Evolutionary conservation across 92 coral and sea anemone genomes (phyloP).

Genomic region (Desmophyllum pertusum): DNA sequence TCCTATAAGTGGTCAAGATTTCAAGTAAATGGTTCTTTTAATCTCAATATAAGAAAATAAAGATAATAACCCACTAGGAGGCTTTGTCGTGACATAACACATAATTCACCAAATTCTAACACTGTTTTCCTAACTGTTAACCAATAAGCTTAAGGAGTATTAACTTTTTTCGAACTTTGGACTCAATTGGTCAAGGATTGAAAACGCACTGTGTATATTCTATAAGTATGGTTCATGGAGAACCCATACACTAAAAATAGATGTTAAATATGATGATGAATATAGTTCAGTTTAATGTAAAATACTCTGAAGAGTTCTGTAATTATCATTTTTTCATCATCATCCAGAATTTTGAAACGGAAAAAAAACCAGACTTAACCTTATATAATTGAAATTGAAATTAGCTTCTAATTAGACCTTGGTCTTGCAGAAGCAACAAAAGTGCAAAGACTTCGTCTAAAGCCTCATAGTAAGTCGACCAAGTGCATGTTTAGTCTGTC

Average conservation of each 20-base stretch:
- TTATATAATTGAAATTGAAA: neutral
- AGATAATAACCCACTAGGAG: too few species aligned
- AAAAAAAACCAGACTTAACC: neutral
- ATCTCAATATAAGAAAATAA: too few species aligned
- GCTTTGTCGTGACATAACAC: too few species aligned
- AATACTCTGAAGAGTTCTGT: neutral
- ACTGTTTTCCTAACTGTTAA: too few species aligned
- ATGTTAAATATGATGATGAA: neutral
- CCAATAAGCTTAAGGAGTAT: too few species aligned
- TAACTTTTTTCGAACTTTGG: too few species aligned
- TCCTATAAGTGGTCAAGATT: neutral
- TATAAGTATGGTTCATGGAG: too few species aligned
- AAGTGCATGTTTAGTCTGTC: neutral
- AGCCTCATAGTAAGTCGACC: conserved; percentile 42
- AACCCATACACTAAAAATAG: too few species aligned
- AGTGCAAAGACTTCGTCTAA: conserved; percentile 21
- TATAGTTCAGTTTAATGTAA: neutral
- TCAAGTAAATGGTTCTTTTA: too few species aligned
- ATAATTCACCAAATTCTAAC: too few species aligned
- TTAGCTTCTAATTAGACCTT: conserved; percentile 2
- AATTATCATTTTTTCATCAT: neutral
- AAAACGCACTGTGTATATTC: too few species aligned
- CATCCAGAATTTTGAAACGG: neutral
- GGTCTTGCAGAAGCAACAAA: conserved; percentile 41
- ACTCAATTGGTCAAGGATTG: neutral